Base-by-base conservation (phyloP, 1,140 invertebrate species). In the Bacillus rossius region DNA sequence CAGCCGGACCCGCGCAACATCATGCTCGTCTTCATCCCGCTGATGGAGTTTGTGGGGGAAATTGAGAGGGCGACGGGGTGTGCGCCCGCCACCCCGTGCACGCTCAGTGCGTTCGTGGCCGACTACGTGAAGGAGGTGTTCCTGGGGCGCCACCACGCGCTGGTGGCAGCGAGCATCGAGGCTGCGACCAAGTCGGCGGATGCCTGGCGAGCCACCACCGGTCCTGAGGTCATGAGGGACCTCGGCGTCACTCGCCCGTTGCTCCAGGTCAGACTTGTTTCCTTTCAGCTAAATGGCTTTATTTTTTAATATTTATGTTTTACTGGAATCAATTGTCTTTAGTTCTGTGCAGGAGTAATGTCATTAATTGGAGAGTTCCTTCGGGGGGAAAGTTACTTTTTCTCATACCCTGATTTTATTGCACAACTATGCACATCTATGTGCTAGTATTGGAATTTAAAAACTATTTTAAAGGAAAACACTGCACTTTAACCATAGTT, bases 91-190 rank as follows among this genome's bases (percentile, higher is more conserved):
- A 74, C 75, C 68, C 78, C 79, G 42, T 88, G 83, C 68, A 82
- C 83, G 26, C 75, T 93, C 38, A 84, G 89, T 66, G 80, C 80
- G 55, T 92, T 91, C 70, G 75, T 93, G 42, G 82, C 81, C 23
- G 83, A 88, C 64, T 90, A 89, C 68, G 83, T 91, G 3, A 84
- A 85, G 68, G 85, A 89, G 66, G 84, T 79, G 48, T 86, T 83
- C 69, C 70, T 85, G 20, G 80, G 80, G 40, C 75, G 81, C 58
- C 81, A 83, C 59, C 80, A 83, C 65, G 76, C 74, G 65, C 78
- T 79, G 64, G 77, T 86, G 40, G 77, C 80, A 38, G 74, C 80
- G 34, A 77, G 77, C 40, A 81, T 88, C 57, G 85, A 89, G 61
- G 69, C 75, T 19, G 81, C 86, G 8, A 89, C 85, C 1, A 87